Percentiles rank a stretch among this genome's conserved stretches.
These are phyloP conservation scores for Morinoia aosen DNA, from an alignment of 2,888 invertebrate species.

Conservation along the genomic window DNA sequence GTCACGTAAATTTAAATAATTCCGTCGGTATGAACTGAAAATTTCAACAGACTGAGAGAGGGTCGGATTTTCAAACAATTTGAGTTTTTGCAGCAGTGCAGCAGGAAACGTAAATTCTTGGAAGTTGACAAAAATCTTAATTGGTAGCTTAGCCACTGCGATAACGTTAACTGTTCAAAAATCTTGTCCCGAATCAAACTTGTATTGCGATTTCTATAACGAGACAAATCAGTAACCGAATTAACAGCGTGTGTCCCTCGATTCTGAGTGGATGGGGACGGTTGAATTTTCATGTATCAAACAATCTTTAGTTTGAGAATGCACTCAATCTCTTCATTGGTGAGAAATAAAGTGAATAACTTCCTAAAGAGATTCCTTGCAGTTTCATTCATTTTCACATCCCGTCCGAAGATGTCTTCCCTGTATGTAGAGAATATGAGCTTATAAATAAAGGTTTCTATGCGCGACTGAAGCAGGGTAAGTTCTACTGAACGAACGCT, in stretches of 20 bases:
- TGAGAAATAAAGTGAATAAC: background rate
- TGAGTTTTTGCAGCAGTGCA: no score
- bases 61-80: no score
- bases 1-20: no score
- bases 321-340: background rate
- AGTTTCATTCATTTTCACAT: background rate
- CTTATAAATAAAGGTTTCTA: conserved; percentile 12
- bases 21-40: no score
- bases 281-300: background rate
- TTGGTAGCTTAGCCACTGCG: no score
- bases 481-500: conserved; percentile 12
- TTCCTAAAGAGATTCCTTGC: background rate
- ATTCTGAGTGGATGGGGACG: no score
- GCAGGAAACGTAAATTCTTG: no score
- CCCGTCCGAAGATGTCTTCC: background rate
- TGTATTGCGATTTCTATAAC: background rate
- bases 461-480: conserved; percentile 2
- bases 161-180: no score
- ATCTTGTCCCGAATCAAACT: no score
- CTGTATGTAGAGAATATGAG: background rate
- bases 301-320: background rate
- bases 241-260: no score
- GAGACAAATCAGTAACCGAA: background rate
- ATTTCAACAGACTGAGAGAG: no score
- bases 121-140: no score